Percentiles rank a stretch among this genome's conserved stretches.
Conservation (phyloP, 2,888 invertebrate genomes). For the Sminthurinus aureus region DNA sequence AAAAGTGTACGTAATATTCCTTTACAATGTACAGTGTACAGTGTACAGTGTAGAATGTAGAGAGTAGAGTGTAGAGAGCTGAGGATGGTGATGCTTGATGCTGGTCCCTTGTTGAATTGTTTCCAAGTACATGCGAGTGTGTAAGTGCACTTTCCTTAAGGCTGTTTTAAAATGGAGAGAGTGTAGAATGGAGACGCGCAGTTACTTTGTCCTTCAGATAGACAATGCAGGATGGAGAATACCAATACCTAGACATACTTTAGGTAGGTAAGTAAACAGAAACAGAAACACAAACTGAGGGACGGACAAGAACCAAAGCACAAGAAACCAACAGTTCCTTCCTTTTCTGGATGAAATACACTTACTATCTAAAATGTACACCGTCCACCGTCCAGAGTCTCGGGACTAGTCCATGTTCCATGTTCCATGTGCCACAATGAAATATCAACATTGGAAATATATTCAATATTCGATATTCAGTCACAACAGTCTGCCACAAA, state of each 20-base stretch:
- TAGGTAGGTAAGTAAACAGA: slow-evolving; percentile 23
- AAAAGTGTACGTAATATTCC: not conserved
- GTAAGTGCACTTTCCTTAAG: slow-evolving; percentile 28
- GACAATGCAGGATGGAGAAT: not conserved
- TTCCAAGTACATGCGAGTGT: too few relatives aligned
- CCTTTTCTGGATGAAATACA: not conserved
- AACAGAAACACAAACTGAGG: not conserved
- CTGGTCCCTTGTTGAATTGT: slow-evolving; percentile 8
- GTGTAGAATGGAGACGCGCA: too few relatives aligned
- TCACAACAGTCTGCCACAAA: too few relatives aligned
- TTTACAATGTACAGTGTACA: not conserved
- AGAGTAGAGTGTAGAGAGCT: not conserved
- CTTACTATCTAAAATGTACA: too few relatives aligned
- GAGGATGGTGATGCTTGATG: not conserved
- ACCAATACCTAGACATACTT: slow-evolving; percentile 3
- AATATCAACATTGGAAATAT: too few relatives aligned
- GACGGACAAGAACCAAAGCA: too few relatives aligned
- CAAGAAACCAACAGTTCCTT: slow-evolving; percentile 1
- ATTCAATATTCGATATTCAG: too few relatives aligned
- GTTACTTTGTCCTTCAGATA: slow-evolving; percentile 35
- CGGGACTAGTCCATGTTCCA: too few relatives aligned
- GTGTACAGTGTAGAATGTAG: not conserved
- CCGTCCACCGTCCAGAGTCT: too few relatives aligned
- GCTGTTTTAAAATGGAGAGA: slow-evolving; percentile 19
- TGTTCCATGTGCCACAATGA: too few relatives aligned